Evolutionary conservation across 1,140 invertebrate species (phyloP).

Genomic region (Drosophila watanabei): DNA sequence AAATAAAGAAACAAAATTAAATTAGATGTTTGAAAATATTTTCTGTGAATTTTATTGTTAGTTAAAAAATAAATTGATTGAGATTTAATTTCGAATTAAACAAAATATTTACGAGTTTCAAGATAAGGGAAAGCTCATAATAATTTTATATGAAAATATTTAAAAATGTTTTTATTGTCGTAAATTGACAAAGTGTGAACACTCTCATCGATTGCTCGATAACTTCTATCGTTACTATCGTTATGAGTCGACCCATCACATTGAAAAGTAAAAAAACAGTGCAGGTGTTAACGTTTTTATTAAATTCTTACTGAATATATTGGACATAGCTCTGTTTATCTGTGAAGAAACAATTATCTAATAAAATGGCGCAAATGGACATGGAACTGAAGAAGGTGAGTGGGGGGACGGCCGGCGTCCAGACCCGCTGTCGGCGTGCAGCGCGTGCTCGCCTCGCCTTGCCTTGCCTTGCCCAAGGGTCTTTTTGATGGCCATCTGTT

Average conservation of each 20-base stretch:
- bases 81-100: too few relatives aligned
- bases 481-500: constrained; percentile 17
- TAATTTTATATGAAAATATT: not conserved
- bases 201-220: not conserved
- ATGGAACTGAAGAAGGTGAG: constrained; percentile 83
- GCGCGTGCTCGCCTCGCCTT: constrained; percentile 42
- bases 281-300: constrained; percentile 60
- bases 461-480: not conserved
- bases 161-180: not conserved
- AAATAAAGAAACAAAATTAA: too few relatives aligned
- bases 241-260: not conserved
- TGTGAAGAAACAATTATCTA: constrained; percentile 2
- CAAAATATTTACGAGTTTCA: too few relatives aligned
- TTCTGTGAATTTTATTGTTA: too few relatives aligned
- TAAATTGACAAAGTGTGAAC: not conserved
- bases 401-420: not conserved
- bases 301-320: constrained; percentile 35
- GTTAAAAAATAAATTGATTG: too few relatives aligned
- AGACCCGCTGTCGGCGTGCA: constrained; percentile 6
- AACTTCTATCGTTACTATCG: not conserved
- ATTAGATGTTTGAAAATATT: too few relatives aligned
- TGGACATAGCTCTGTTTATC: not conserved
- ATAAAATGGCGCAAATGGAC: constrained; percentile 82
- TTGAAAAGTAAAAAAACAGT: constrained; percentile 4
- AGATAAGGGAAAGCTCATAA: not conserved